These are phyloP conservation scores for Aulostomus chinensis DNA, from an alignment of 2,797 vertebrate genomes.

Conservation along the genomic window DNA sequence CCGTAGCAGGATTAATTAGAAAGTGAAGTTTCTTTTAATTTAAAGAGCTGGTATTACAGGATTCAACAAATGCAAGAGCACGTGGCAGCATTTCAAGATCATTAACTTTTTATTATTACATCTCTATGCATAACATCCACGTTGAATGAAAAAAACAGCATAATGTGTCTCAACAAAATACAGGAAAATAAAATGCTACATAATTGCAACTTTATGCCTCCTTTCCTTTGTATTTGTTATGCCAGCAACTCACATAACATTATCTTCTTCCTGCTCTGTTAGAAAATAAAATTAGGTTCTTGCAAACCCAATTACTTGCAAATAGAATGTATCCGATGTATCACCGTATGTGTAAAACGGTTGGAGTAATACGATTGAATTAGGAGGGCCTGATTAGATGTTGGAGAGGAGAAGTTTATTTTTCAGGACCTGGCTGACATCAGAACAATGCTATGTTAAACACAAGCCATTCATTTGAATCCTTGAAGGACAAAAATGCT, in stretches of 20 bases:
- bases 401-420: conserved; percentile 32
- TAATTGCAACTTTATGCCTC: background rate
- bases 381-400: conserved; percentile 50
- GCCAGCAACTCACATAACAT: conserved; percentile 44
- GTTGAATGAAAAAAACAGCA: background rate
- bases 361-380: conserved; percentile 52
- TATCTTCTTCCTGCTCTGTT: conserved; percentile 61
- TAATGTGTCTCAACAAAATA: background rate
- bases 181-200: conserved; percentile 3
- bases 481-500: conserved; percentile 25
- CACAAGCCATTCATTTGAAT: conserved; percentile 14
- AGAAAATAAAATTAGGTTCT: conserved; percentile 69
- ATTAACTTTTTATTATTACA: too few species aligned
- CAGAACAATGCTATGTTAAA: conserved; percentile 6
- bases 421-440: conserved; percentile 14
- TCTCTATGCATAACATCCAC: too few species aligned
- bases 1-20: background rate
- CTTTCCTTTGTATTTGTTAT: conserved; percentile 20
- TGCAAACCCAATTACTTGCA: conserved; percentile 67
- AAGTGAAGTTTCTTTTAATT: background rate
- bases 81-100: background rate
- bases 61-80: too few species aligned
- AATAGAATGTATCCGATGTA: conserved; percentile 55
- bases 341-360: conserved; percentile 58
- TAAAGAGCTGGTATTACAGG: too few species aligned